Evolutionary conservation across 2,888 invertebrate species (phyloP).

Genomic region (Ctenicera cuprea): DNA sequence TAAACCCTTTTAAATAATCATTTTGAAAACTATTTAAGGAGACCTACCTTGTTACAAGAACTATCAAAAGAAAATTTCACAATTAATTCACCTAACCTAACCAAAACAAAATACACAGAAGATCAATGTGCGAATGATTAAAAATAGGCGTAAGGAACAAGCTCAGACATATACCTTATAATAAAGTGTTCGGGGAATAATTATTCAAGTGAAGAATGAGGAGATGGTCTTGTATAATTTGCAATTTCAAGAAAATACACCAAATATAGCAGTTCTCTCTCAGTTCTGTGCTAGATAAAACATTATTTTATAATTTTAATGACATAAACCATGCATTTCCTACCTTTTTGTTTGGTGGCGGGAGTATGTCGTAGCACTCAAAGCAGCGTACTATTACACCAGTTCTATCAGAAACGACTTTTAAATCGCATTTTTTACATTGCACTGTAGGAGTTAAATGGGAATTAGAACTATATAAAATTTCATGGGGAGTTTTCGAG

Average conservation of each 20-base stretch:
- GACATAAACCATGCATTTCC: constrained; percentile 15
- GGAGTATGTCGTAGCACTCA: constrained; percentile 64
- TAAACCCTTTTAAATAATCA: constrained; percentile 4
- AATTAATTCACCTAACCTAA: neutral
- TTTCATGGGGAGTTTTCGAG: constrained; percentile 24
- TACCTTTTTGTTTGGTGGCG: constrained; percentile 27
- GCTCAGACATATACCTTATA: too few relatives aligned
- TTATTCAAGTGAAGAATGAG: neutral
- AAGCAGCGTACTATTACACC: constrained; percentile 66
- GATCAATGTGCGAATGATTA: neutral
- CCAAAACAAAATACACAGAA: neutral
- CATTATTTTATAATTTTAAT: constrained; percentile 34
- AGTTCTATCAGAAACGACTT: constrained; percentile 62
- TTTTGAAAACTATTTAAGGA: neutral
- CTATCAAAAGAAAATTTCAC: neutral
- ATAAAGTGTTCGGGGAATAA: neutral
- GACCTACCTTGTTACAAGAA: constrained; percentile 14
- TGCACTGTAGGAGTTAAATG: constrained; percentile 52
- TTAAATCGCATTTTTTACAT: constrained; percentile 68
- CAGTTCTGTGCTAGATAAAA: constrained; percentile 61
- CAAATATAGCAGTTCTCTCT: constrained; percentile 59
- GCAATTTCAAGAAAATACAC: constrained; percentile 63
- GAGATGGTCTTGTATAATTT: constrained; percentile 61
- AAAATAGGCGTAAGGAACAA: too few relatives aligned
- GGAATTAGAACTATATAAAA: constrained; percentile 52